Conservation (phyloP, 2,113 vertebrate species). For the Zosterops hypoxanthus region DNA sequence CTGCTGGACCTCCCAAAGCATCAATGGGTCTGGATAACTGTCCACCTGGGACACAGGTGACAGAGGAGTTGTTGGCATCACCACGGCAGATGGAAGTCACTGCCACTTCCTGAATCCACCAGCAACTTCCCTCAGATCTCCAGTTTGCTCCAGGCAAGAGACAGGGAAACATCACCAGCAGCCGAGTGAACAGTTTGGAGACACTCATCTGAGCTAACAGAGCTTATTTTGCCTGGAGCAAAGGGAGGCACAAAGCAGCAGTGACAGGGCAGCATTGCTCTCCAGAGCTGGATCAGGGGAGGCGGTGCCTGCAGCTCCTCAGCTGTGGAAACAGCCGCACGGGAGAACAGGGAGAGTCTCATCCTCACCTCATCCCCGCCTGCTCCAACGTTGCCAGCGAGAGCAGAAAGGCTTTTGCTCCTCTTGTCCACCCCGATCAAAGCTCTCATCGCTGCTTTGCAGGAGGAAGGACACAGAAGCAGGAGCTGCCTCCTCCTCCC, state of each 20-base stretch:
- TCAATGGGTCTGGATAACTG: not conserved
- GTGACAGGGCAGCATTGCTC: not conserved
- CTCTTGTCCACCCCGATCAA: not conserved
- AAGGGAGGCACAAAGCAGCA: not conserved
- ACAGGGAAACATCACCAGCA: not conserved
- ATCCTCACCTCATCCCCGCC: rapidly evolving
- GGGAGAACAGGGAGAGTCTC: not conserved
- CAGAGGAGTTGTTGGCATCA: not conserved
- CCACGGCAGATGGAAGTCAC: not conserved
- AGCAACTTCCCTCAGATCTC: not conserved
- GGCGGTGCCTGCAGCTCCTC: not conserved
- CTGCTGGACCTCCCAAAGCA: not conserved
- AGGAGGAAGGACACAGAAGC: not conserved
- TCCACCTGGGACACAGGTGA: rapidly evolving
- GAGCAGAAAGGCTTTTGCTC: not conserved
- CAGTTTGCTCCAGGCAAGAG: constrained; percentile 1
- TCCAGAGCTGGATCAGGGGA: not conserved
- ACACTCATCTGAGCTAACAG: not conserved
- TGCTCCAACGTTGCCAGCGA: not conserved
- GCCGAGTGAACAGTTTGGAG: not conserved
- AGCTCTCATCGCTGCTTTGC: not conserved
- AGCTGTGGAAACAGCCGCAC: rapidly evolving
- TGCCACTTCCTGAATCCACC: not conserved
- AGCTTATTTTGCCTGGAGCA: not conserved
- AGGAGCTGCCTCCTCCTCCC: not conserved